Evolutionary conservation across 2,888 invertebrate genomes (phyloP), one percentile per base, ranked within the genome.

Genomic region (Pelosia muscerda): DNA sequence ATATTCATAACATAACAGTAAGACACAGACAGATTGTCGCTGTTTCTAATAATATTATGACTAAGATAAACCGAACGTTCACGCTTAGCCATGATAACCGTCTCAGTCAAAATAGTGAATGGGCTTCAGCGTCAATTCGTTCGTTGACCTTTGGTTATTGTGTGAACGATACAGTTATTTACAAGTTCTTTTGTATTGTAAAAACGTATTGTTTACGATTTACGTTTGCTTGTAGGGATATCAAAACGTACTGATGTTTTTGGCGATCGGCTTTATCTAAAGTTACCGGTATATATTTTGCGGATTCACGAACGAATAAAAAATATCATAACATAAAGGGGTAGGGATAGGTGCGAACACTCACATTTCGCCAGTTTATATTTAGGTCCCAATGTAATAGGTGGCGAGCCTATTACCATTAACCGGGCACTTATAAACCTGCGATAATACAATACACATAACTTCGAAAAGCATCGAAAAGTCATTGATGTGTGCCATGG

Each of bases 41-140:
- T 58, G 22, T 34, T 23, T 2, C 15, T 34, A 9, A 31, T 59
- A 8, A 59, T 38, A 38, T 38, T 38, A 38, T 38, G 38, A 38
- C 25, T 59, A 49, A 49, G 49, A 49, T 49, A 49, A 59, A 38
- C 34, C 15, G 23, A 15, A 26, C n/a, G 34, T 19, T 38, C n/a
- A 23, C 38, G 59, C 2, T 38, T 55, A 38, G 55, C n/a, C 1
- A 9, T 49, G 19, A 56, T 56, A 23, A 65, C 59, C 38, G 28
- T 49, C 49, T 28, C 61, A 61, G 25, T 26, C 49, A 49, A 49
- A 61, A 61, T 49, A 49, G 13, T 49, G 61, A 61, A 61, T 61
- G 61, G 49, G 49, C 22, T 26, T 61, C 61, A 26, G 10, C 26
- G 42, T 61, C 11, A 28, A n/a, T 19, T 61, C 61, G 61, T 61